These are phyloP conservation scores for Micoletzkya japonica DNA, from an alignment of 2,888 invertebrate genomes.

Conservation along the genomic window DNA sequence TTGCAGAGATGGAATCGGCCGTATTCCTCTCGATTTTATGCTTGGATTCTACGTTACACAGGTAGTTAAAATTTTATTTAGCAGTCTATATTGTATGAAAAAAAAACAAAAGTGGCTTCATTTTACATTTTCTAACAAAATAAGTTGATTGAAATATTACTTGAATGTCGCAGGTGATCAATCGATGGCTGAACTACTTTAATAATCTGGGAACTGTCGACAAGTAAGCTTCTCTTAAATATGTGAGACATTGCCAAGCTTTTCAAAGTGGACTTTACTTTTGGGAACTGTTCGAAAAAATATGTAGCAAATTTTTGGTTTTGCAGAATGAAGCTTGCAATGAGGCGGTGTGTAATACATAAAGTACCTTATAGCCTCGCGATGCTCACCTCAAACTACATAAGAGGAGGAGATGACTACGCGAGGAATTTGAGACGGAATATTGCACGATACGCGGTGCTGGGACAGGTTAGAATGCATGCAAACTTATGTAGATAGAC, in stretches of 20 bases:
- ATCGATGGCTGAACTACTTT: background rate
- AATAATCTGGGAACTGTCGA: background rate
- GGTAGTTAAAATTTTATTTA: background rate
- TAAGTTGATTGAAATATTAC: no score
- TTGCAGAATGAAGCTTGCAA: no score
- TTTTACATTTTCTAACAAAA: no score
- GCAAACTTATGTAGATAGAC: no score
- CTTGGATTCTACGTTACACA: background rate
- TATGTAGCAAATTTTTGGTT: no score
- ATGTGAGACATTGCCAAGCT: background rate
- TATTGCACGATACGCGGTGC: background rate
- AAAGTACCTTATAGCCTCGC: background rate
- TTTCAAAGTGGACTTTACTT: no score
- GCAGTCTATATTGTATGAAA: background rate
- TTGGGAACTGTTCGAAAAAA: no score
- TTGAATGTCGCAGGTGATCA: background rate
- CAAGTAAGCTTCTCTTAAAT: background rate
- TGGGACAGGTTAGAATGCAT: slow-evolving; percentile 1
- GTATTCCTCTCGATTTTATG: background rate
- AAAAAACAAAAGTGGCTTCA: background rate
- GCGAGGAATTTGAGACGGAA: background rate
- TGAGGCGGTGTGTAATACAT: no score
- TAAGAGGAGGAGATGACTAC: background rate
- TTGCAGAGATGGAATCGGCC: background rate
- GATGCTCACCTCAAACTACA: background rate